phyloP scores from a whole-genome alignment of 64 coral and sea anemone genomes.

The Actinia tenebrosa region DNA sequence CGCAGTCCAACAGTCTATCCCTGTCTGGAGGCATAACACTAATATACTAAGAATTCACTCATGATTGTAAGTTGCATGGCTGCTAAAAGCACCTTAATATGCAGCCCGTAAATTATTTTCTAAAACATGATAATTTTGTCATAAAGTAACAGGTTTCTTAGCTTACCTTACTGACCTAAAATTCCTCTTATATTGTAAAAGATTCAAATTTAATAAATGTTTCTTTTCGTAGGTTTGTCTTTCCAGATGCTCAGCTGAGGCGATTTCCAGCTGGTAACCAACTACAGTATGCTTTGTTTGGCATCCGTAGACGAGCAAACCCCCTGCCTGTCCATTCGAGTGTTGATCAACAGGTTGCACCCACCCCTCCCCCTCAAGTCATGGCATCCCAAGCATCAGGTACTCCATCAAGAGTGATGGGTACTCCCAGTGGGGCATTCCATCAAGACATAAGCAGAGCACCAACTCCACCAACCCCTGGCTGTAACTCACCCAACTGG shows the following conservation, averaged over 20 bases:
- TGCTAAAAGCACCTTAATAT: too few species aligned
- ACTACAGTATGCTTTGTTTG: constrained; percentile 72
- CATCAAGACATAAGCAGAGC: constrained; percentile 14
- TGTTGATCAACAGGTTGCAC: background rate
- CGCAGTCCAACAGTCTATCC: too few species aligned
- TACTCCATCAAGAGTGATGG: background rate
- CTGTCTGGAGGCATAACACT: too few species aligned
- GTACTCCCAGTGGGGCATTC: background rate
- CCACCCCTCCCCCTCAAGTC: constrained; percentile 25
- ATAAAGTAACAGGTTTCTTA: background rate
- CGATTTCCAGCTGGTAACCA: constrained; percentile 70
- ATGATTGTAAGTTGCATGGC: too few species aligned
- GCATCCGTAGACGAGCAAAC: constrained; percentile 60
- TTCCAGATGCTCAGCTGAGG: constrained; percentile 72
- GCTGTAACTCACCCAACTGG: constrained; percentile 16
- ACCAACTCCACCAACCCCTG: constrained; percentile 26
- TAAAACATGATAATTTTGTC: too few species aligned
- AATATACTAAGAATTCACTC: too few species aligned
- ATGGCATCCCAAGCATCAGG: background rate
- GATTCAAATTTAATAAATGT: background rate
- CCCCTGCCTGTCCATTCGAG: constrained; percentile 52
- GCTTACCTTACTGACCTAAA: background rate
- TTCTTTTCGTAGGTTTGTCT: constrained; percentile 50
- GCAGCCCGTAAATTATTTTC: too few species aligned
- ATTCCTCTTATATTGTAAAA: background rate